Evolutionary conservation across 2,113 vertebrate species (phyloP).

Genomic region (Saguinus imperator): DNA sequence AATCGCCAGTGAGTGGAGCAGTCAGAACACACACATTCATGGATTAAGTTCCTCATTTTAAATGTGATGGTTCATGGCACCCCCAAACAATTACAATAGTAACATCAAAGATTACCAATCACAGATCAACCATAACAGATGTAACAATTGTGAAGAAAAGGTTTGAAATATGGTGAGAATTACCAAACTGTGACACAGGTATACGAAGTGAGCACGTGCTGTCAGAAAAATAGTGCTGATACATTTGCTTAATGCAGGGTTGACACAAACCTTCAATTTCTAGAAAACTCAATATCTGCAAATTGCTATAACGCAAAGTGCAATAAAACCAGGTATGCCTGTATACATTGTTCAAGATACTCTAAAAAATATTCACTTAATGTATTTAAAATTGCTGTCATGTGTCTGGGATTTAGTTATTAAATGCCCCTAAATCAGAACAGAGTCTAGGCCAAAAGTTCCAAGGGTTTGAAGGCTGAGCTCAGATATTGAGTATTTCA

Average conservation of each 20-base stretch:
- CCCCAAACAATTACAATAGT: not conserved
- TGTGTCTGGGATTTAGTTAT: not conserved
- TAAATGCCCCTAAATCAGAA: not conserved
- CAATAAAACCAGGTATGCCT: not conserved
- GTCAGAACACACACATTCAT: not conserved
- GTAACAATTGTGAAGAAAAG: not conserved
- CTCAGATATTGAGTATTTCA: constrained; percentile 3
- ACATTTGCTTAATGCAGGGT: not conserved
- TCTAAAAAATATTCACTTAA: not conserved
- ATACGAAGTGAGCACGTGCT: not conserved
- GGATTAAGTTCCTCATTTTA: not conserved
- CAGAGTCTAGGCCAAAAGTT: not conserved
- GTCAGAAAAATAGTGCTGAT: not conserved
- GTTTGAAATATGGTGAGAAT: not conserved
- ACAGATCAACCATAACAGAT: not conserved
- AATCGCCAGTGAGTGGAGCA: not conserved
- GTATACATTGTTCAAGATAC: not conserved
- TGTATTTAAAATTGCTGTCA: not conserved
- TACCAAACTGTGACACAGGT: not conserved
- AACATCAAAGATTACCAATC: not conserved
- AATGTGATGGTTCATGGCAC: too few relatives aligned
- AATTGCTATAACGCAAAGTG: not conserved
- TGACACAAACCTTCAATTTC: not conserved
- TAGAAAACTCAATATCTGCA: not conserved
- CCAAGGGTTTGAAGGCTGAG: not conserved